Conservation (phyloP, 2,888 invertebrate species). For the Apodemia hepburni region DNA sequence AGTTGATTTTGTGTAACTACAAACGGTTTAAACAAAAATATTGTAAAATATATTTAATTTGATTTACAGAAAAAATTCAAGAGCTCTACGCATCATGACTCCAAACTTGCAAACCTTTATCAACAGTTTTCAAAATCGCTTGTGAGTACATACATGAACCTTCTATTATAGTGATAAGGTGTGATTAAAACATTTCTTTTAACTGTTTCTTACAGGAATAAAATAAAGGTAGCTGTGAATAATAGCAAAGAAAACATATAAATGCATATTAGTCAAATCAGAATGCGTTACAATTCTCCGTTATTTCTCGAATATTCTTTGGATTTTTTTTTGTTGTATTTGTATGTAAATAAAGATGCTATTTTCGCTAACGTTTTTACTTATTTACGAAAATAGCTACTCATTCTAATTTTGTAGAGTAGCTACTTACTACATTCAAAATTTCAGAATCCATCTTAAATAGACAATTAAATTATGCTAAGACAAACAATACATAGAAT, state of each 20-base stretch:
- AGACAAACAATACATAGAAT: too few relatives aligned
- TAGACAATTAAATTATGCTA: too few relatives aligned
- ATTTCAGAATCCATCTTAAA: too few relatives aligned
- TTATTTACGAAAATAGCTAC: too few relatives aligned
- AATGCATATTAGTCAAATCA: neutral
- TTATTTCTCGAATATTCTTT: slow-evolving; percentile 20
- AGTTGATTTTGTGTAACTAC: neutral
- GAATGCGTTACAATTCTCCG: neutral
- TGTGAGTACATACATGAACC: slow-evolving; percentile 85
- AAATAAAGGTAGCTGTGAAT: neutral
- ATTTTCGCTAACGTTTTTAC: neutral
- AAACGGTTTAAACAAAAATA: neutral
- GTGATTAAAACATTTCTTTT: neutral
- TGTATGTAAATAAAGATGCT: neutral
- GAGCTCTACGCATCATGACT: slow-evolving; percentile 62
- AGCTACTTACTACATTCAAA: too few relatives aligned
- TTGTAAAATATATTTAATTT: neutral
- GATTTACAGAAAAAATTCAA: neutral
- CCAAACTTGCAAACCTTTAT: slow-evolving; percentile 82
- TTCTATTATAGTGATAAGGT: neutral
- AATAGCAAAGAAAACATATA: neutral
- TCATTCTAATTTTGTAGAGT: too few relatives aligned
- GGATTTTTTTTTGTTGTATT: neutral
- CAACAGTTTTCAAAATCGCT: slow-evolving; percentile 84
- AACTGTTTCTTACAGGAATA: neutral